These are phyloP conservation scores for Cygnus buccinator DNA, from an alignment of 2,113 vertebrate genomes.

Conservation along the genomic window DNA sequence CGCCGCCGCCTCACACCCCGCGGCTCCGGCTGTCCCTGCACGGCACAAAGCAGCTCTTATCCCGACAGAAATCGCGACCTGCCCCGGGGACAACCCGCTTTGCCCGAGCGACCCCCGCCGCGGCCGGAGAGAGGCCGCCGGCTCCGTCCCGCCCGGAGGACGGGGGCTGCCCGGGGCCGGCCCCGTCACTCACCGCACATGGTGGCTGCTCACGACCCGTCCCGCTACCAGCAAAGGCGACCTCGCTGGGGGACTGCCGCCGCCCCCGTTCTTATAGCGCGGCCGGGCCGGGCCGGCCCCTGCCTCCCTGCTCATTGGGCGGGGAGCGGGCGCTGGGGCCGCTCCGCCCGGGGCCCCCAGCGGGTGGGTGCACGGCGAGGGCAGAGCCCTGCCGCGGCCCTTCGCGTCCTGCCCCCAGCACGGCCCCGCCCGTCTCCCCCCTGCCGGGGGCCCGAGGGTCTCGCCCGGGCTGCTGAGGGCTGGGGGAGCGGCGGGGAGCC, in stretches of 20 bases:
- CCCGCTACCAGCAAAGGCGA: not conserved
- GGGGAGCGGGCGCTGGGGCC: not conserved
- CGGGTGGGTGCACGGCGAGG: not conserved
- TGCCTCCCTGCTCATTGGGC: conserved; percentile 12
- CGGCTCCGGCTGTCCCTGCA: not conserved
- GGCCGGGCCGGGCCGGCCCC: not conserved
- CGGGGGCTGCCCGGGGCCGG: not conserved
- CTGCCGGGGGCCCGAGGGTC: not conserved
- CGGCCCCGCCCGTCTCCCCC: not conserved
- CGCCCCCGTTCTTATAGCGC: conserved; percentile 36
- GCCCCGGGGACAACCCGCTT: not conserved
- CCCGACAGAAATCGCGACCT: not conserved
- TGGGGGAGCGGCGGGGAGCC: too few relatives aligned
- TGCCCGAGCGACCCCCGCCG: not conserved
- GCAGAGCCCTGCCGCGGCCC: not conserved
- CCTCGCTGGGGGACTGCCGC: not conserved
- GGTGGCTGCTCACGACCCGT: not conserved
- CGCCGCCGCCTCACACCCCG: not conserved
- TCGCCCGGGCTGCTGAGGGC: not conserved
- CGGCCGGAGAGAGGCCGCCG: not conserved
- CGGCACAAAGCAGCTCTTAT: not conserved
- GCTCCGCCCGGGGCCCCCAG: not conserved
- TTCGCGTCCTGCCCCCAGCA: not conserved
- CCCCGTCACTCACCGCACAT: conserved; percentile 69
- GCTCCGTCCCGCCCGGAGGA: not conserved